Evolutionary conservation across 2,888 invertebrate species (phyloP).

Genomic region (Polymixis lichenea): DNA sequence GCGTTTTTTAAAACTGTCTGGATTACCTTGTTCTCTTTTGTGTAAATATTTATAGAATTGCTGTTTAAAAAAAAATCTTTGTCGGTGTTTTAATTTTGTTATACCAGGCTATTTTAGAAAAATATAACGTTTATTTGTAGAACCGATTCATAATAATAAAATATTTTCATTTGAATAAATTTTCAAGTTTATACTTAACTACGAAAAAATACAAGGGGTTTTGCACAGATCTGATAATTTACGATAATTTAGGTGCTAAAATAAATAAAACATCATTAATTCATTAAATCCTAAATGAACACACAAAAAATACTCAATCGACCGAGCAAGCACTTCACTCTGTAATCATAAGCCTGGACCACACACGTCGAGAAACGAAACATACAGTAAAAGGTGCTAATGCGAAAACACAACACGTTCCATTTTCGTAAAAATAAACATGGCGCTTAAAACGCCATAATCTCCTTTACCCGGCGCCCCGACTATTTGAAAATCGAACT

Average conservation of each 20-base stretch:
- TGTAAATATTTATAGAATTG: conserved; percentile 66
- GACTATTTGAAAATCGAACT: conserved; percentile 82
- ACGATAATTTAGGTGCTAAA: neutral
- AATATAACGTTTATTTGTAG: neutral
- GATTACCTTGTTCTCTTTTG: conserved; percentile 71
- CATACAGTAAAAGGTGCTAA: conserved; percentile 89
- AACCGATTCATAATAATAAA: neutral
- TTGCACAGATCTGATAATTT: conserved; percentile 12
- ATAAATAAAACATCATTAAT: conserved; percentile 13
- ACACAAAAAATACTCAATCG: conserved; percentile 62
- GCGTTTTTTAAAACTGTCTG: conserved; percentile 63
- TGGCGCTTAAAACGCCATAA: conserved; percentile 85
- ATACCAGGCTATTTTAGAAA: neutral
- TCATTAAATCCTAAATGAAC: conserved; percentile 25
- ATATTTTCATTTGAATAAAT: neutral
- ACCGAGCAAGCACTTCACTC: conserved; percentile 53
- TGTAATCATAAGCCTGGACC: conserved; percentile 73
- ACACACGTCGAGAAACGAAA: conserved; percentile 85
- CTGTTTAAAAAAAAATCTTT: conserved; percentile 43
- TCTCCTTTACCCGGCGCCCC: conserved; percentile 86
- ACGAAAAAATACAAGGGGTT: neutral
- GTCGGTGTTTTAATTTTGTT: conserved; percentile 46
- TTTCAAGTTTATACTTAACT: neutral
- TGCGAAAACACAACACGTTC: conserved; percentile 85
- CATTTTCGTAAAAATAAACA: conserved; percentile 87